Evolutionary conservation across 2,888 invertebrate genomes (phyloP).

Genomic region (Drosophila subsilvestris): DNA sequence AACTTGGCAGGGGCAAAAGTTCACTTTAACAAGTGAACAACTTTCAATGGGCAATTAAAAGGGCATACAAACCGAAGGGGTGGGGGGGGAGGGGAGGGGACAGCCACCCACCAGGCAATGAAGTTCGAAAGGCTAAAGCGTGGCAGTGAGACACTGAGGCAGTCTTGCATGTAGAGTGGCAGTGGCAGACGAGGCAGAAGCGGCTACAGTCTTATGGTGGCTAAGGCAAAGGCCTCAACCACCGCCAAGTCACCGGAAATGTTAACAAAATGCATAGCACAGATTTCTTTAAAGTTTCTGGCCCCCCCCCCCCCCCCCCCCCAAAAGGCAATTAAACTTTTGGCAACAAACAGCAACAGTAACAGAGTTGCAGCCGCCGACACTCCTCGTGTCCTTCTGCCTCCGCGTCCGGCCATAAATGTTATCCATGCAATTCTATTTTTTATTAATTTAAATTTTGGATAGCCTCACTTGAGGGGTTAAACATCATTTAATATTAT

Average conservation of each 20-base stretch:
- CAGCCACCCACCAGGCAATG: slow-evolving; percentile 35
- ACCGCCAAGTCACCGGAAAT: slow-evolving; percentile 84
- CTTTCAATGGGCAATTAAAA: slow-evolving; percentile 79
- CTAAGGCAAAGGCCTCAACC: background rate
- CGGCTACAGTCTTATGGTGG: background rate
- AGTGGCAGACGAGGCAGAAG: slow-evolving; percentile 13
- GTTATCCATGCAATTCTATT: background rate
- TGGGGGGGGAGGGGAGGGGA: too few relatives aligned
- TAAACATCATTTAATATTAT: background rate
- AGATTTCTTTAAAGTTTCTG: slow-evolving; percentile 64
- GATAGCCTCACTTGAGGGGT: background rate
- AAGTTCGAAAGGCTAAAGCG: background rate
- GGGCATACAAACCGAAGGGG: slow-evolving; percentile 84
- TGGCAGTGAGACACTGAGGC: background rate
- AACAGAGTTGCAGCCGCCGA: slow-evolving; percentile 2
- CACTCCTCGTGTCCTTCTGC: slow-evolving; percentile 8
- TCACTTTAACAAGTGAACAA: slow-evolving; percentile 79
- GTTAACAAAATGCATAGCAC: slow-evolving; percentile 86
- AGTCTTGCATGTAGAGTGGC: background rate
- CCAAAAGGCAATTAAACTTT: slow-evolving; percentile 76
- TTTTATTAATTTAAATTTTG: slow-evolving; percentile 8
- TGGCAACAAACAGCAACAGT: slow-evolving; percentile 42
- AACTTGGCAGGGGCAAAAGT: slow-evolving; percentile 62
- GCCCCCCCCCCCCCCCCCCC: too few relatives aligned
- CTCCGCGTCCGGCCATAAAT: slow-evolving; percentile 23